phyloP scores from a whole-genome alignment of 2,113 vertebrate genomes.

The Emydocephalus ijimae region DNA sequence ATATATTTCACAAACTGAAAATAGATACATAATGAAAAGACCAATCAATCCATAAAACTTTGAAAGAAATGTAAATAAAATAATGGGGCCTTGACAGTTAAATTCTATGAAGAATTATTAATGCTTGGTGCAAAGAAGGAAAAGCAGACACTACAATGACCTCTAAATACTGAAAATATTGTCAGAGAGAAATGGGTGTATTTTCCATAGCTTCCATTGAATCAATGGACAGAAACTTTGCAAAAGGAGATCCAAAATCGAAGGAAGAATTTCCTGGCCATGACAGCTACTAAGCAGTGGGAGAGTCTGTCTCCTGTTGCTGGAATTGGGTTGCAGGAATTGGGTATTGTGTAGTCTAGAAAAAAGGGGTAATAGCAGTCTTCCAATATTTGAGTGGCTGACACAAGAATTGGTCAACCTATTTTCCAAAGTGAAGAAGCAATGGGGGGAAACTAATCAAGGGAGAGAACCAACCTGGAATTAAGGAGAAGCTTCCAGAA shows the following conservation, averaged over 20 bases:
- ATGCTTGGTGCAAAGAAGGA: not conserved
- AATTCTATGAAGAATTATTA: not conserved
- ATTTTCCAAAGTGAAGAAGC: not conserved
- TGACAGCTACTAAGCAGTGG: not conserved
- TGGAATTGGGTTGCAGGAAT: not conserved
- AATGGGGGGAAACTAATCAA: not conserved
- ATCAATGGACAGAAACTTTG: not conserved
- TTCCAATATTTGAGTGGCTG: not conserved
- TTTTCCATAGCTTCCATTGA: not conserved
- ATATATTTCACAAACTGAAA: not conserved
- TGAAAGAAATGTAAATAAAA: not conserved
- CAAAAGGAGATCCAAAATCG: not conserved
- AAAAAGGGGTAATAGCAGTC: not conserved
- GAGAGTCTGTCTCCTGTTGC: not conserved
- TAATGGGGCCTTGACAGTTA: not conserved
- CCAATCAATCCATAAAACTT: not conserved
- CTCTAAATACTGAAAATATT: not conserved
- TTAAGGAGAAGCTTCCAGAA: not conserved
- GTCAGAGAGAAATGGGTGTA: not conserved
- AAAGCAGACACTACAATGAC: not conserved
- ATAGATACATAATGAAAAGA: not conserved
- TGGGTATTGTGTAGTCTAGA: not conserved
- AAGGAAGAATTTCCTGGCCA: not conserved
- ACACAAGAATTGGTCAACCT: not conserved
- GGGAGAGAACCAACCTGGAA: not conserved